Evolutionary conservation across 2,888 invertebrate species (phyloP).

Genomic region (Eupithecia inturbata): DNA sequence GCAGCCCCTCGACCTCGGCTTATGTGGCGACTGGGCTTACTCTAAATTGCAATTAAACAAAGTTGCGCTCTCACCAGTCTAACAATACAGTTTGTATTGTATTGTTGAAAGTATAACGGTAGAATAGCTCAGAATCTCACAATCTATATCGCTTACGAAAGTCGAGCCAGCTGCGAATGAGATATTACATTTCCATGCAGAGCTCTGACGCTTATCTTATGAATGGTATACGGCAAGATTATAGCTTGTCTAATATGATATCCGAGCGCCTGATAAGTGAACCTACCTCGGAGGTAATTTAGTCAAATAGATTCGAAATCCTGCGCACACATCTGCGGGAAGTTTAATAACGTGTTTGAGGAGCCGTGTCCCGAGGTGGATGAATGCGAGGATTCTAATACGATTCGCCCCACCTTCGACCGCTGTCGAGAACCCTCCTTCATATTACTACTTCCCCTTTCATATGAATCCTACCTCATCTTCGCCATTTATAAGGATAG

Average conservation of each 20-base stretch:
- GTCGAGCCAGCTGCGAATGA: slow-evolving; percentile 56
- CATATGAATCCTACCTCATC: slow-evolving; percentile 57
- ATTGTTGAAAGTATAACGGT: slow-evolving; percentile 21
- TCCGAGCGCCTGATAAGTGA: slow-evolving; percentile 33
- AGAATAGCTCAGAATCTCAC: slow-evolving; percentile 37
- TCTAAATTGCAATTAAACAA: slow-evolving; percentile 75
- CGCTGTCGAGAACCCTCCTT: slow-evolving; percentile 72
- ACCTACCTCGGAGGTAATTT: slow-evolving; percentile 55
- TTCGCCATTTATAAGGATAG: slow-evolving; percentile 71
- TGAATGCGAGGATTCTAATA: slow-evolving; percentile 72
- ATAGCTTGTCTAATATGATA: slow-evolving; percentile 27
- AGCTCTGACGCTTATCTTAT: slow-evolving; percentile 52
- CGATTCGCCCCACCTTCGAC: slow-evolving; percentile 62
- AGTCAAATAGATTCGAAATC: slow-evolving; percentile 63
- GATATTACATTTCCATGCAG: slow-evolving; percentile 59
- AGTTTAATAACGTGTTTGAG: slow-evolving; percentile 77
- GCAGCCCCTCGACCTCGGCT: slow-evolving; percentile 68
- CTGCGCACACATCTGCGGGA: slow-evolving; percentile 62
- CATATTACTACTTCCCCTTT: slow-evolving; percentile 53
- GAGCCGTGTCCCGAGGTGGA: slow-evolving; percentile 71
- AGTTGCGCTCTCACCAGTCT: slow-evolving; percentile 56
- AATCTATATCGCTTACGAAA: slow-evolving; percentile 49
- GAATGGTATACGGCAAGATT: slow-evolving; percentile 40
- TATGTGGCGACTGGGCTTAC: slow-evolving; percentile 72
- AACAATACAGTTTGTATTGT: slow-evolving; percentile 45